Evolutionary conservation across 2,797 vertebrate species (phyloP), one percentile per base, ranked within the genome.

Genomic region (Sorex maritimensis): DNA sequence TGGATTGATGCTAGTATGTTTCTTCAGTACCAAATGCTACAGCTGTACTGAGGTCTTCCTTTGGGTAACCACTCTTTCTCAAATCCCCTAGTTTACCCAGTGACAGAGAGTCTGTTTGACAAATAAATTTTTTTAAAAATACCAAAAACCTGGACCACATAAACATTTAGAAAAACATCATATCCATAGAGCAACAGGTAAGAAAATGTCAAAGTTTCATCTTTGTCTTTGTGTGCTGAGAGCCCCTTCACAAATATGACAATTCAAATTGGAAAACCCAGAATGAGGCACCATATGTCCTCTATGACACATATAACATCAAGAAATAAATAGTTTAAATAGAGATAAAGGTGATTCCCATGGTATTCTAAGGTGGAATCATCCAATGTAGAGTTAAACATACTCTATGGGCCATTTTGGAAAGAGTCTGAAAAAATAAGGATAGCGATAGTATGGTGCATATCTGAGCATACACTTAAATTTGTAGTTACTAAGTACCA

Each of bases 281-380:
- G 71, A 55, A 3, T 12, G 23, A n/a, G 14, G 8, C 26, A 46
- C n/a, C 17, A 17, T 0, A 3, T 7, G 6, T 44, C 82, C 41
- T 74, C 68, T 41, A 24, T 41, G 58, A 80, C 77, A 55, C 15
- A 14, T 58, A 73, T 86, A 41, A n/a, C 77, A 19, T 0, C 79
- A 1, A 63, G 41, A 78, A 94, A n/a, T 19, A 6, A n/a, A 67
- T n/a, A 77, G 15, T 77, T 92, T 78, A 87, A 74, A 13, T 6
- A 65, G 24, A 86, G 67, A 58, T 38, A 30, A 44, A 63, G 8
- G 46, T 23, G 44, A 90, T 38, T 10, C 77, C 38, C 15, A 21
- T 67, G 14, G 74, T 52, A 58, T 86, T 23, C 24, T 71, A 52
- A 49, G 14, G 65, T 19, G 78, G 24, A 86, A 61, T 23, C 6